These are phyloP conservation scores for Rhynchotus rufescens DNA, from an alignment of 2,797 vertebrate species.

Conservation along the genomic window DNA sequence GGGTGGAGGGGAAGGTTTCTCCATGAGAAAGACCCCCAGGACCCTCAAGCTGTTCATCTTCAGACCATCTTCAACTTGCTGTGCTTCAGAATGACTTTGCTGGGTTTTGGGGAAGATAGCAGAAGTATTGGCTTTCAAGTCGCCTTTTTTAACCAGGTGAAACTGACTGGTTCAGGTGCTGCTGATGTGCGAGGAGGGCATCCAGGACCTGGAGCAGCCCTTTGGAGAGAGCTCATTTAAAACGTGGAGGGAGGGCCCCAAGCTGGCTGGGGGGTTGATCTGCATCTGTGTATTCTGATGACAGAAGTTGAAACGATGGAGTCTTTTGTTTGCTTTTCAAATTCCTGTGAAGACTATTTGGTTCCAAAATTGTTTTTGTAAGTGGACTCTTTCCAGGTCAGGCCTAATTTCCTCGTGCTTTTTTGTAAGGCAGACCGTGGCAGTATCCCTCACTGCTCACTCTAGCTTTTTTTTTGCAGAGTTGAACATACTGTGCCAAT, in stretches of 20 bases:
- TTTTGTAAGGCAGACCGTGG: background rate
- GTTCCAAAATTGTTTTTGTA: conserved; percentile 8
- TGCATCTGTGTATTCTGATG: background rate
- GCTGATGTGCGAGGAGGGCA: background rate
- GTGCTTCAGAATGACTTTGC: background rate
- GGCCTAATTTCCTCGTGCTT: background rate
- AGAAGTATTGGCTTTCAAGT: background rate
- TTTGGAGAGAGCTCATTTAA: background rate
- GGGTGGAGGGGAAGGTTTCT: background rate
- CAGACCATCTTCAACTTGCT: background rate
- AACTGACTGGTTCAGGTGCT: background rate
- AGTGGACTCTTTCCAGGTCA: background rate
- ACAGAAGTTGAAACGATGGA: background rate
- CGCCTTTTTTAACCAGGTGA: background rate
- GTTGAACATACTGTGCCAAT: background rate
- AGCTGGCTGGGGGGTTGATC: background rate
- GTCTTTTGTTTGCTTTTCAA: background rate
- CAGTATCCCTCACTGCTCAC: background rate
- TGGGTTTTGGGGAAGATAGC: background rate
- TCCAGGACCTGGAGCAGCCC: background rate
- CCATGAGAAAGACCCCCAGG: background rate
- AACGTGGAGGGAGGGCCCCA: background rate
- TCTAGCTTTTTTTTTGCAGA: background rate
- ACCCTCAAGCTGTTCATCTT: background rate
- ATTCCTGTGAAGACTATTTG: conserved; percentile 5